phyloP scores from a whole-genome alignment of 2,888 invertebrate species.

The Cyaniris semiargus region DNA sequence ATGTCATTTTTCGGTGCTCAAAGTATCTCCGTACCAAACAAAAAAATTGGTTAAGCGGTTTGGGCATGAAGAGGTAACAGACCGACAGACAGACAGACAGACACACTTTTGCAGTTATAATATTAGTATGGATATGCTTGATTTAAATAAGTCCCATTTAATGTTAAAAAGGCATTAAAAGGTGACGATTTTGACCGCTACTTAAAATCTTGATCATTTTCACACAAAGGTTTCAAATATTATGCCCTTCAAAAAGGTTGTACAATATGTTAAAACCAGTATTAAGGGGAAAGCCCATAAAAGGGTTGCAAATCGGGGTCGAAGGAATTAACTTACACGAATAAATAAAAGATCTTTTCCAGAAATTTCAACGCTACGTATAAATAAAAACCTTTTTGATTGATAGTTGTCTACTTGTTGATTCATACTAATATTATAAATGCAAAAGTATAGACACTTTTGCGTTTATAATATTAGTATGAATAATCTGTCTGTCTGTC shows the following conservation, averaged over 20 bases:
- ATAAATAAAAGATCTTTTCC: slow-evolving; percentile 8
- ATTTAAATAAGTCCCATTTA: background rate
- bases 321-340: slow-evolving; percentile 16
- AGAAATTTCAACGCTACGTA: background rate
- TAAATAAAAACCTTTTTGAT: background rate
- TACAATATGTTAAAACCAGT: slow-evolving; percentile 22
- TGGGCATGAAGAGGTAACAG: too few relatives aligned
- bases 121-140: background rate
- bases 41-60: too few relatives aligned
- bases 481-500: too few relatives aligned
- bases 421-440: background rate
- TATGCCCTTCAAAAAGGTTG: slow-evolving; percentile 7
- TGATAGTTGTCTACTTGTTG: background rate
- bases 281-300: slow-evolving; percentile 17
- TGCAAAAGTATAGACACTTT: too few relatives aligned
- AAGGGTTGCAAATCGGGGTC: slow-evolving; percentile 24
- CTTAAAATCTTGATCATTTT: background rate
- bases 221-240: background rate
- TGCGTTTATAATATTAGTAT: too few relatives aligned
- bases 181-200: background rate
- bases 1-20: too few relatives aligned
- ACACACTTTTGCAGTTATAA: too few relatives aligned
- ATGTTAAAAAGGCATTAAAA: background rate
- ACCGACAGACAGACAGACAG: too few relatives aligned
- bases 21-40: too few relatives aligned